A percentile compares a stretch with the other conserved stretches of the same genome.
These are phyloP conservation scores for Venturia canescens DNA, from an alignment of 1,140 invertebrate species.

Conservation along the genomic window DNA sequence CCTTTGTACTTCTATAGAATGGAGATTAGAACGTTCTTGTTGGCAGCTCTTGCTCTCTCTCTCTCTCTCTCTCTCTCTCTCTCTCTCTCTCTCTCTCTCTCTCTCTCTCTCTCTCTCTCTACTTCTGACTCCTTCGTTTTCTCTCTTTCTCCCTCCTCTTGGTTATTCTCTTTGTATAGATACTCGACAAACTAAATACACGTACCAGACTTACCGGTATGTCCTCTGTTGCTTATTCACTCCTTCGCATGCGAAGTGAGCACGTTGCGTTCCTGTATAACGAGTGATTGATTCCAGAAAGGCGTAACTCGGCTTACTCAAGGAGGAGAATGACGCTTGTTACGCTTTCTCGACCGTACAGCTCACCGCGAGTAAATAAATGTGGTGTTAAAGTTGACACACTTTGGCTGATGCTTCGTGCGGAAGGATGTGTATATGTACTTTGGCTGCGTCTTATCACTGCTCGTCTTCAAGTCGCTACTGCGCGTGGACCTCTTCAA, in stretches of 20 bases:
- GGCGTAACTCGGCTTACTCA: neutral
- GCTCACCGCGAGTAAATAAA: neutral
- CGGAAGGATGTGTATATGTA: neutral
- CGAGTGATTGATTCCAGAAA: neutral
- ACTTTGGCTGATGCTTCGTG: neutral
- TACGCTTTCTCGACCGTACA: neutral
- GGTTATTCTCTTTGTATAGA: neutral
- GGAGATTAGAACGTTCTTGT: constrained; percentile 57
- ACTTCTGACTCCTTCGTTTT: too few species aligned
- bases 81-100: neutral
- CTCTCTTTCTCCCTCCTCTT: neutral
- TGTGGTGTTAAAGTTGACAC: neutral
- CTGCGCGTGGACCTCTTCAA: neutral
- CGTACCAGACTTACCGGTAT: constrained; percentile 7
- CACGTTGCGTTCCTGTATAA: too few species aligned
- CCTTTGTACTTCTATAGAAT: constrained; percentile 65
- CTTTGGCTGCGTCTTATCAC: constrained; percentile 11
- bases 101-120: neutral
- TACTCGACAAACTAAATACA: neutral
- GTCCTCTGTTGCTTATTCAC: constrained; percentile 12
- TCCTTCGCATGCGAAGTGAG: neutral
- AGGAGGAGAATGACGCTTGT: neutral
- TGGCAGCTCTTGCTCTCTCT: neutral
- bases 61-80: neutral
- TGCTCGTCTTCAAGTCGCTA: constrained; percentile 29